Evolutionary conservation across 2,113 vertebrate genomes (phyloP).

Genomic region (Hippocampus zosterae): DNA sequence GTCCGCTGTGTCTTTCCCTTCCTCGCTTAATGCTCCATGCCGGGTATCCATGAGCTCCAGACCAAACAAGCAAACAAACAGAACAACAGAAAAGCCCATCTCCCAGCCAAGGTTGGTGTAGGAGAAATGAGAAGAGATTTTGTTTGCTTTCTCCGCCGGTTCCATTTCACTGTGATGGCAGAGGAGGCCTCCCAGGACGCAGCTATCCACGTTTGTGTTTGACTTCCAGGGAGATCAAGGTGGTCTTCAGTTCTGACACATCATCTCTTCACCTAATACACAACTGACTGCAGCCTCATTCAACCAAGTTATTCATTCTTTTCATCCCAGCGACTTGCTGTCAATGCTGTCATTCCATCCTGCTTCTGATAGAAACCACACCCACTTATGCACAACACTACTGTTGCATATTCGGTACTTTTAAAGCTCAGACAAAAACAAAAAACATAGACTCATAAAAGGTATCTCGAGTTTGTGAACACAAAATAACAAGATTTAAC

Average conservation of each 20-base stretch:
- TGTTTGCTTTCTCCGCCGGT: constrained; percentile 65
- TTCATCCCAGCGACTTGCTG: constrained; percentile 37
- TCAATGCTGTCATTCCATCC: constrained; percentile 41
- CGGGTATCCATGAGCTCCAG: constrained; percentile 58
- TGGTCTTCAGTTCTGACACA: constrained; percentile 47
- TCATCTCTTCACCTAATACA: constrained; percentile 49
- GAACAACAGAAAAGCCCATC: constrained; percentile 70
- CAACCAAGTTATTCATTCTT: constrained; percentile 42
- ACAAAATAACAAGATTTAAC: not conserved
- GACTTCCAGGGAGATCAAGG: constrained; percentile 57
- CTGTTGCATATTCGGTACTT: not conserved
- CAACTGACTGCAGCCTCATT: constrained; percentile 45
- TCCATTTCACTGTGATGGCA: constrained; percentile 68
- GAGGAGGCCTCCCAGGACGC: constrained; percentile 60
- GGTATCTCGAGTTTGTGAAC: not conserved
- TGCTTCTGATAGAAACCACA: constrained; percentile 7
- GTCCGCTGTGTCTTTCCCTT: constrained; percentile 20
- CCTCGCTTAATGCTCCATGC: constrained; percentile 42
- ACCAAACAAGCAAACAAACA: constrained; percentile 76
- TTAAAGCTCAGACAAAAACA: not conserved
- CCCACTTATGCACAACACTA: not conserved
- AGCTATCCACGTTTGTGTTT: constrained; percentile 57
- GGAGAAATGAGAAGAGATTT: constrained; percentile 56
- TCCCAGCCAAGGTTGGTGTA: constrained; percentile 63
- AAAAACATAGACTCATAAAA: not conserved